Conservation (phyloP, 2,113 vertebrate species). For the Microcebus lehilahytsara region DNA sequence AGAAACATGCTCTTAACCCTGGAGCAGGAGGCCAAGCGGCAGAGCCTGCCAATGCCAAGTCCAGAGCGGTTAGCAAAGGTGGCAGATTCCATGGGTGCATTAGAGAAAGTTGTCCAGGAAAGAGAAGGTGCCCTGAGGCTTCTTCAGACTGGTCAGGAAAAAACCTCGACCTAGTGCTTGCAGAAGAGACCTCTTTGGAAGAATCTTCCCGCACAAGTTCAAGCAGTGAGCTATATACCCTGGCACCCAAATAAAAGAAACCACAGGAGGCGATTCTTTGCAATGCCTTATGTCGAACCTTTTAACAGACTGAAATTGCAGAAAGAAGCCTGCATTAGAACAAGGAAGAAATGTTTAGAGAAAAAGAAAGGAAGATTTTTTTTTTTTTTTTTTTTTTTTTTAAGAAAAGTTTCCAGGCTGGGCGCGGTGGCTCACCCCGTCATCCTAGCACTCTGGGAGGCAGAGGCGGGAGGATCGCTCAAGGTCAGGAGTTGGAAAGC, state of each 20-base stretch:
- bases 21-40: constrained; percentile 93
- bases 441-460: no score
- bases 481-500: no score
- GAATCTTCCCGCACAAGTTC: constrained; percentile 91
- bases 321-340: constrained; percentile 80
- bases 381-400: no score
- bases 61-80: constrained; percentile 96
- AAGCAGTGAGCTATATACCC: constrained; percentile 93
- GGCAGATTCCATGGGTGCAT: constrained; percentile 94
- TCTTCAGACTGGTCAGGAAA: constrained; percentile 95
- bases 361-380: constrained; percentile 76
- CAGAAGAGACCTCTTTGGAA: constrained; percentile 92
- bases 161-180: constrained; percentile 90
- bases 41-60: constrained; percentile 91
- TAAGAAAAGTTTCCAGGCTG: no score
- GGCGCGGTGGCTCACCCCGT: no score
- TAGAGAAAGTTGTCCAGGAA: constrained; percentile 92
- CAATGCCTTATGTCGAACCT: background rate
- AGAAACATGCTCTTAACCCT: constrained; percentile 96
- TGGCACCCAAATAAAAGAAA: constrained; percentile 92
- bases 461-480: no score
- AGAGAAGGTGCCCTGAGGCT: constrained; percentile 92
- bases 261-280: no score
- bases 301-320: constrained; percentile 88
- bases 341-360: constrained; percentile 76